Base-by-base conservation (phyloP, 1,140 invertebrate genomes). In the Chelonus insularis region DNA sequence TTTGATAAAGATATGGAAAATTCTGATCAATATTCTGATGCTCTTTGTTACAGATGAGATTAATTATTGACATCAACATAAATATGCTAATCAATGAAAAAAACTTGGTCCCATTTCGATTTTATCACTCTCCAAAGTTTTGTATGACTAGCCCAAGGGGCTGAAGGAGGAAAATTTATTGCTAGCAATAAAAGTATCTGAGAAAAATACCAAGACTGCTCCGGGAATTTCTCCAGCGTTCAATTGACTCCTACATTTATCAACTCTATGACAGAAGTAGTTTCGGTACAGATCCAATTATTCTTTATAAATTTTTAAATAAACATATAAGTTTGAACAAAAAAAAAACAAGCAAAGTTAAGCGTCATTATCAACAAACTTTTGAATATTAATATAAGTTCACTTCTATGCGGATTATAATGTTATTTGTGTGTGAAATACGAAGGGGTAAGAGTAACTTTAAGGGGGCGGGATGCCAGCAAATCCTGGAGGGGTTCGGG, bases 401-500 rank as follows among this genome's bases (percentile, higher is more conserved):
- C 12, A 14, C 14, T 55, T 37, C 1, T 39, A 55, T 18, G 34
- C 39, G 34, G 18, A 55, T 55, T 55, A 55, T 55, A 29, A 36
- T 55, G 34, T 55, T 25, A 48, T 48, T 57, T 57, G 39, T 45
- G 20, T 39, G 55, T 12, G 21, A 21, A 45, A 23, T 16, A 20
- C 16, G 20, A 23, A 41, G 12, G 43, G 50, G 25, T 39, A 20
- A 60, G 50, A 52, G 45, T 48, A 45, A 34, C 16, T 50, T 21
- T 52, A 41, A 14, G 23, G 12, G 57, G 20, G 60, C 52, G 63
- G 56, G 58, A 25, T 41, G 57, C 45, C 63, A 65, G 65, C 52
- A 39, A 67, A 70, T 66, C 71, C 64, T 67, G 64, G 64, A 61
- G 63, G 56, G 65, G 68, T 64, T 65, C 69, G 69, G 72, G 69